Base-by-base conservation (phyloP, 2,113 vertebrate genomes). In the Leptobrachium ailaonicum region DNA sequence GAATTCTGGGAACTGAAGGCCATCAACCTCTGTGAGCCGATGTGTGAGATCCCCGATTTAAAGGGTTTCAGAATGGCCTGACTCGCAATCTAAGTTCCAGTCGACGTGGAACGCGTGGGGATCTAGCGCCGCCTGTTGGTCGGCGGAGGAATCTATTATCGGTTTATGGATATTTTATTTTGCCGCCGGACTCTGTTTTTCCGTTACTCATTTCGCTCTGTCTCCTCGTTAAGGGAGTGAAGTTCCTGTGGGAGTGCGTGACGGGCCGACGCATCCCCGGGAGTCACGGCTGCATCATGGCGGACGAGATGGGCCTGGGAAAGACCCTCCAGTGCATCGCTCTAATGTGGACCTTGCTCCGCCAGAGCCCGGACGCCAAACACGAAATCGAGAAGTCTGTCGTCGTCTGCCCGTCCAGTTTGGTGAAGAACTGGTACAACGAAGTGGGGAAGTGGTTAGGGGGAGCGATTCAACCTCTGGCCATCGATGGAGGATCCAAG, bases 231-330 rank as follows among this genome's bases (percentile, higher is more conserved):
- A 20, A 99, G 96, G 98, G 98, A 56, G 98, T 99, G 81, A 97
- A 95, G 85, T 99, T 99, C 88, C 91, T 99, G 41, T 99, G 97
- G 98, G 96, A 99, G 40, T 99, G 97, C 76, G 97, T 99, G 87
- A 99, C 95, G 0, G 94, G 96, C 41, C 87, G 93, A 12, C 91
- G 96, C 41, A 96, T 99, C 79, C 83, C 93, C 0, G 94, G 90
- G 2, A 97, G 96, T 2, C 93, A 94, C 0, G 98, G 98, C 83
- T 98, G 96, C 84, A 99, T 99, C 87, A 99, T 99, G 98, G 98
- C 97, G 3, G 98, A 99, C 0, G 98, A 99, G 86, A 99, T 99
- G 98, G 98, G 98, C 3, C 88, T 99, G 84, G 98, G 98, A 42
- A 99, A 99, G 89, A 99, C 97, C 0, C 83, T 99, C 40, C 98